Evolutionary conservation across 2,888 invertebrate species (phyloP).

Genomic region (Trichogramma evanescens): DNA sequence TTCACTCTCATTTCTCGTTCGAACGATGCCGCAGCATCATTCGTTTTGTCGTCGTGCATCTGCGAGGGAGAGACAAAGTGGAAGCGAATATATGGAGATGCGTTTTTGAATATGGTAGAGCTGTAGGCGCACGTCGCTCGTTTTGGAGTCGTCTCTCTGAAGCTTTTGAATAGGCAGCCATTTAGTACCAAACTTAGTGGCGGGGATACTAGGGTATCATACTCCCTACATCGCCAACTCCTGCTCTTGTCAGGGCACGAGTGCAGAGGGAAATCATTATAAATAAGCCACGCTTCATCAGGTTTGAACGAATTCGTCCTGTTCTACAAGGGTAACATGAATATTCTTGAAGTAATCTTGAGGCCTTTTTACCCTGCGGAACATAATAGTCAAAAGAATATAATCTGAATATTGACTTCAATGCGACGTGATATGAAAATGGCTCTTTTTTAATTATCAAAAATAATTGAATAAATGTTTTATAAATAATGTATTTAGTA

Average conservation of each 20-base stretch:
- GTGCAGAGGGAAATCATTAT: background rate
- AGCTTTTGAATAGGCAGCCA: constrained; percentile 28
- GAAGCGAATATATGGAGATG: too few relatives aligned
- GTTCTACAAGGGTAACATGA: constrained; percentile 36
- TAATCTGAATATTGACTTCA: too few relatives aligned
- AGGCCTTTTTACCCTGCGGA: too few relatives aligned
- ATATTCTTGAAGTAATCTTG: constrained; percentile 3
- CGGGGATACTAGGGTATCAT: constrained; percentile 34
- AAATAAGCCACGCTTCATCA: constrained; percentile 34
- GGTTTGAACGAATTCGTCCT: constrained; percentile 35
- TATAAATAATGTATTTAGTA: too few relatives aligned
- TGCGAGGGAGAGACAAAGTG: too few relatives aligned
- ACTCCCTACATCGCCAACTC: background rate
- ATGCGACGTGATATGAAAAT: too few relatives aligned
- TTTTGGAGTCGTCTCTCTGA: background rate
- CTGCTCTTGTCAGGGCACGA: background rate
- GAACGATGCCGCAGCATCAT: too few relatives aligned
- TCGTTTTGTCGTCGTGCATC: too few relatives aligned
- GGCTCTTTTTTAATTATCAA: too few relatives aligned
- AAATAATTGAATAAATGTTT: too few relatives aligned
- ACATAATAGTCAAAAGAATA: too few relatives aligned
- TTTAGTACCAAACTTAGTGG: constrained; percentile 40
- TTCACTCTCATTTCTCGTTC: background rate
- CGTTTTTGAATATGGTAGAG: background rate
- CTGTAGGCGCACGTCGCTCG: background rate